Evolutionary conservation across 2,888 invertebrate genomes (phyloP).

Genomic region (Mythimna vitellina): DNA sequence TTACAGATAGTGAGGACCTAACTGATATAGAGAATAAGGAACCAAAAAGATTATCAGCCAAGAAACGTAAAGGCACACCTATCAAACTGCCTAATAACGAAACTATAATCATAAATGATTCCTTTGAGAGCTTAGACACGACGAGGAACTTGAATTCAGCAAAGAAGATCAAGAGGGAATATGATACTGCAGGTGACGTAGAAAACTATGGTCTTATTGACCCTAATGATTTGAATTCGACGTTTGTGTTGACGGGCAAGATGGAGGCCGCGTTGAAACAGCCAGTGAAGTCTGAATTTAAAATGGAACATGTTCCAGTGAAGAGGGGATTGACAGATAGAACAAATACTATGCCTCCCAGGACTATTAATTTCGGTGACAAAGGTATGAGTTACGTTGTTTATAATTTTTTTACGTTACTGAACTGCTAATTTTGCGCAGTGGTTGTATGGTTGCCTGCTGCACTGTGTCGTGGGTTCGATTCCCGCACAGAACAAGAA

Average conservation of each 20-base stretch:
- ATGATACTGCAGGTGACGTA: conserved; percentile 67
- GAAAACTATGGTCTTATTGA: conserved; percentile 79
- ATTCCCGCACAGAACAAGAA: no score
- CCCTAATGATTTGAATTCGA: conserved; percentile 84
- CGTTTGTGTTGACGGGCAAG: conserved; percentile 84
- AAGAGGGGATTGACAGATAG: conserved; percentile 81
- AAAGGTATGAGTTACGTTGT: conserved; percentile 72
- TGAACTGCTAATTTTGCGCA: neutral
- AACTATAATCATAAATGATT: conserved; percentile 86
- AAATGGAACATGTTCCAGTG: conserved; percentile 63
- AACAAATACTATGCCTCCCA: conserved; percentile 79
- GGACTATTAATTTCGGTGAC: conserved; percentile 77
- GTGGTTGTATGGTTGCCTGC: no score
- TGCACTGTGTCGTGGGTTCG: no score
- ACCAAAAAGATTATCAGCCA: conserved; percentile 67
- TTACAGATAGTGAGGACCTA: conserved; percentile 82
- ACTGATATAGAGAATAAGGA: conserved; percentile 80
- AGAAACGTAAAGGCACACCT: conserved; percentile 85
- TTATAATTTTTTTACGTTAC: neutral
- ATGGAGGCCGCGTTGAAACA: conserved; percentile 73
- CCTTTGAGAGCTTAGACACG: conserved; percentile 80
- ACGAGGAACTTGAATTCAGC: conserved; percentile 79
- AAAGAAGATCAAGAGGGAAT: conserved; percentile 81
- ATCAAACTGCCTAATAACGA: conserved; percentile 82
- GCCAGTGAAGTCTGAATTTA: conserved; percentile 67